Evolutionary conservation across 2,888 invertebrate species (phyloP).

Genomic region (Drosophila macrospina): DNA sequence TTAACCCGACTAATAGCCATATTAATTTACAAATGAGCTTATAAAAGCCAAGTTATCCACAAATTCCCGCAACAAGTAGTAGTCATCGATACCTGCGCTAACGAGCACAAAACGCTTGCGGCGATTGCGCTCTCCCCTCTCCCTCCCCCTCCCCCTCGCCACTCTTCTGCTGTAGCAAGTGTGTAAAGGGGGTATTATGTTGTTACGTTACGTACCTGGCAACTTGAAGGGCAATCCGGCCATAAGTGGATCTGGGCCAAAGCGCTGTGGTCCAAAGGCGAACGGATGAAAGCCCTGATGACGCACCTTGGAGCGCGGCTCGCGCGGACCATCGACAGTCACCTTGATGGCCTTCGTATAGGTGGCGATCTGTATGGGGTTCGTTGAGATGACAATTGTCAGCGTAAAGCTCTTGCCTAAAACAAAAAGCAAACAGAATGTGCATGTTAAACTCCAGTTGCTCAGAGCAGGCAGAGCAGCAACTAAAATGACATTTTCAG

Average conservation of each 20-base stretch:
- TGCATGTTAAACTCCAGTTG: slow-evolving; percentile 11
- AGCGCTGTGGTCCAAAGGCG: slow-evolving; percentile 93
- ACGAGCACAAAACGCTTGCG: slow-evolving; percentile 56
- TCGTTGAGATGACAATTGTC: slow-evolving; percentile 97
- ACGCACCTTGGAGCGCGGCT: slow-evolving; percentile 96
- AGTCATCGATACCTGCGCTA: slow-evolving; percentile 56
- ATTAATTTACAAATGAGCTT: slow-evolving; percentile 68
- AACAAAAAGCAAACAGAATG: slow-evolving; percentile 53
- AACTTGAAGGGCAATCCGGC: slow-evolving; percentile 93
- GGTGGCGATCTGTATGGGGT: slow-evolving; percentile 98
- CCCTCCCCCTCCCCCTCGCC: too few species aligned
- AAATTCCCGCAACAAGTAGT: not conserved
- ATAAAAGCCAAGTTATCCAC: slow-evolving; percentile 30
- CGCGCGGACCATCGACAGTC: slow-evolving; percentile 99
- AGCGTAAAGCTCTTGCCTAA: slow-evolving; percentile 98
- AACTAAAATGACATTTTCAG: not conserved
- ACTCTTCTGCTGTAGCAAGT: not conserved
- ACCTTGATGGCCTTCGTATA: slow-evolving; percentile 99
- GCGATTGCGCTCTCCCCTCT: slow-evolving; percentile 35
- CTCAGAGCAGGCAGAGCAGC: not conserved
- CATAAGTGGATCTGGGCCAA: slow-evolving; percentile 92
- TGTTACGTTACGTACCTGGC: slow-evolving; percentile 88
- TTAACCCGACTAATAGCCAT: slow-evolving; percentile 48
- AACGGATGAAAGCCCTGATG: slow-evolving; percentile 96
- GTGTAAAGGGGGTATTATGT: not conserved